A percentile compares a stretch with the other conserved stretches of the same genome.
Conservation (phyloP, 1,140 invertebrate species). For the Lepidurus couesii region DNA sequence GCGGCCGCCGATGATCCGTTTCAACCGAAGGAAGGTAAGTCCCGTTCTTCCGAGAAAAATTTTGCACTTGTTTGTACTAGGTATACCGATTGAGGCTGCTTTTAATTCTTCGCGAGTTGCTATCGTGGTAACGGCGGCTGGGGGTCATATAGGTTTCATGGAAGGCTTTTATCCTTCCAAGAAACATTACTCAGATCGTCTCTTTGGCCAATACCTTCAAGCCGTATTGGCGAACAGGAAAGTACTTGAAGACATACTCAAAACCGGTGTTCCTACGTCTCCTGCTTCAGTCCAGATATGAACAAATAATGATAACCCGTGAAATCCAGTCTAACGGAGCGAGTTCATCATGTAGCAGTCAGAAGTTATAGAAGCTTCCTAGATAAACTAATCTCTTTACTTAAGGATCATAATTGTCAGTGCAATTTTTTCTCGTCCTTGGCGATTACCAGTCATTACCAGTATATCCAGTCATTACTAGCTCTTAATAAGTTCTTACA, state of each 20-base stretch:
- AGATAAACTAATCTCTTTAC: too few relatives aligned
- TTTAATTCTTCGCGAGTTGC: not conserved
- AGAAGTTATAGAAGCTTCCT: too few relatives aligned
- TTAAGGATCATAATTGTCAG: too few relatives aligned
- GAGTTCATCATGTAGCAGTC: too few relatives aligned
- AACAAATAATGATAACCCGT: not conserved
- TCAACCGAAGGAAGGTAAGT: slow-evolving; percentile 61
- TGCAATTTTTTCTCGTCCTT: too few relatives aligned
- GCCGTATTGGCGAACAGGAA: not conserved
- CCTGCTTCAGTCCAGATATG: not conserved
- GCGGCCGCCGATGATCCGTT: slow-evolving; percentile 82
- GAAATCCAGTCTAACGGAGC: not conserved
- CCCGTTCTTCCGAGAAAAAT: not conserved
- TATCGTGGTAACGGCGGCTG: not conserved
- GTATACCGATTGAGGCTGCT: not conserved
- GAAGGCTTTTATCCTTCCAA: not conserved
- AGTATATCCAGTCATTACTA: not conserved
- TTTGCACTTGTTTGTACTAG: not conserved
- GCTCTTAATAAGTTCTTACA: not conserved
- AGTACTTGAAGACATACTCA: not conserved
- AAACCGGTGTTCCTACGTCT: not conserved
- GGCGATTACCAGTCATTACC: not conserved
- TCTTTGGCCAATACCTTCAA: not conserved
- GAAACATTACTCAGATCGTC: not conserved
- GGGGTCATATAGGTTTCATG: slow-evolving; percentile 12